These are phyloP conservation scores for Lytechinus variegatus DNA, from an alignment of 35 echinoderm and acorn worm species.

Conservation along the genomic window DNA sequence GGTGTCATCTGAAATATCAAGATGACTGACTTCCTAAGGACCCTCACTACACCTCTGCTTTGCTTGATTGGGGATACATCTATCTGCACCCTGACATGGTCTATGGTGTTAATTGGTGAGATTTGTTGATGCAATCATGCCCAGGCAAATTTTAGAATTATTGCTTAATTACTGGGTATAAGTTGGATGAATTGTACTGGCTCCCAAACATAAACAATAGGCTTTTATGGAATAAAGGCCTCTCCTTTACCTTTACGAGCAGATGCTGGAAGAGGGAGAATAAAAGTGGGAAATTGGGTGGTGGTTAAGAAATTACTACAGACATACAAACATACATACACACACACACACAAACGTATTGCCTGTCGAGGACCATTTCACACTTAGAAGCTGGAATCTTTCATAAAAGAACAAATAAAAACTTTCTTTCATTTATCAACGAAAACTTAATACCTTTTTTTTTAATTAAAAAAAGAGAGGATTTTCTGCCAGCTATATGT, in stretches of 20 bases:
- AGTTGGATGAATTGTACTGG: slow-evolving; percentile 27
- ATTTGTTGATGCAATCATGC: slow-evolving; percentile 17
- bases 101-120: neutral
- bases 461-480: no score
- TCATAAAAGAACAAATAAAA: no score
- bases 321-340: neutral
- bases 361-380: neutral
- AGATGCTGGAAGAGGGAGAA: slow-evolving; percentile 38
- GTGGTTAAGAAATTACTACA: slow-evolving; percentile 1
- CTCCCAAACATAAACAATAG: neutral
- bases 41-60: no score
- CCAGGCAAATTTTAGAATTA: slow-evolving; percentile 30
- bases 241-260: slow-evolving; percentile 48
- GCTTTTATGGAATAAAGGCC: slow-evolving; percentile 41
- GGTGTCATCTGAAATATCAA: no score
- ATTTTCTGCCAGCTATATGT: no score
- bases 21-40: no score
- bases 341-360: slow-evolving; percentile 7
- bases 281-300: slow-evolving; percentile 40
- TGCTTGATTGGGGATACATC: neutral
- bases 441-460: no score
- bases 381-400: no score
- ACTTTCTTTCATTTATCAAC: no score
- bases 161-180: neutral
- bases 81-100: neutral